These are phyloP conservation scores for Seriola rivoliana DNA, from an alignment of 2,113 vertebrate species.

Conservation along the genomic window DNA sequence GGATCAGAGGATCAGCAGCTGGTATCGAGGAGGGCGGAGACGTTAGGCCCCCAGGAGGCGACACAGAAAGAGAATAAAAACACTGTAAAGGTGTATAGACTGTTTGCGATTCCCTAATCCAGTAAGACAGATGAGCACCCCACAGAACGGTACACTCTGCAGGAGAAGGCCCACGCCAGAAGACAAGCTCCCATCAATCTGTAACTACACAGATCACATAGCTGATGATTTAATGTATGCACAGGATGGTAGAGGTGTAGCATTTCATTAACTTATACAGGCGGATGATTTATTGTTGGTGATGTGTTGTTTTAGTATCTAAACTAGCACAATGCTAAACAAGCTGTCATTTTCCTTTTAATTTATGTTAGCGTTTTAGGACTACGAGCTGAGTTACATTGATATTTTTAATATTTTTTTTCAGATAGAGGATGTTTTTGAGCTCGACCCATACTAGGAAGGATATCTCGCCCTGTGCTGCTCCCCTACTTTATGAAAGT, in stretches of 20 bases:
- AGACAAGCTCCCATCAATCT: constrained; percentile 19
- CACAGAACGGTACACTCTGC: neutral
- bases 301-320: neutral
- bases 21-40: neutral
- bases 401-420: neutral
- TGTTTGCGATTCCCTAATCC: constrained; percentile 24
- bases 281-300: neutral
- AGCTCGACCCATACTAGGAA: no score
- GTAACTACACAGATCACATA: constrained; percentile 25
- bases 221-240: constrained; percentile 14
- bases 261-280: constrained; percentile 10
- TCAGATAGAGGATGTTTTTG: no score
- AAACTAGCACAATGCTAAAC: neutral
- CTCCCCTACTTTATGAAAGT: neutral
- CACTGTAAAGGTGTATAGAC: constrained; percentile 19
- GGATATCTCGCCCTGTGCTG: neutral
- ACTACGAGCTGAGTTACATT: neutral
- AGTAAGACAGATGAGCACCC: constrained; percentile 9
- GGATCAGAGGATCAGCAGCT: constrained; percentile 28
- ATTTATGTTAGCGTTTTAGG: neutral
- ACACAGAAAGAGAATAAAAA: constrained; percentile 17
- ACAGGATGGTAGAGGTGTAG: neutral
- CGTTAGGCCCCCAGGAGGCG: constrained; percentile 17
- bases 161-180: constrained; percentile 3
- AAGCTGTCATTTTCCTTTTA: neutral